Evolutionary conservation across 2,888 invertebrate genomes (phyloP), one percentile per base, ranked within the genome.

Genomic region (Argyresthia goedartella): DNA sequence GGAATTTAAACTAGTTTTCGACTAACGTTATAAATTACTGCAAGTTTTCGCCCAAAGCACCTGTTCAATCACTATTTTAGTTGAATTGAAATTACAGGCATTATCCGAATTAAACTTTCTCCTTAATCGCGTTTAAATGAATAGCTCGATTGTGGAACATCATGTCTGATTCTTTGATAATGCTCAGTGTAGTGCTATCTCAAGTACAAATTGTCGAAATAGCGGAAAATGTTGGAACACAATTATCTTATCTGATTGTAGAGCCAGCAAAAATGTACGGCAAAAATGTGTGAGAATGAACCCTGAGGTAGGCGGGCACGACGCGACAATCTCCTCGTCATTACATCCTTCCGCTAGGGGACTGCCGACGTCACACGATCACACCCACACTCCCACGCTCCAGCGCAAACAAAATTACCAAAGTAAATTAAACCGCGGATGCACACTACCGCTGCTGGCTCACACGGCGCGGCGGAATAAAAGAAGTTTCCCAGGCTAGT

Each of bases 401-500:
- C 16, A 45, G 2, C 45, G 45, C 16, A 14, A 13, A 16, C 10
- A 33, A 47, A 13, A 47, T 47, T 33, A 47, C 44, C 13, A n/a
- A 8, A 8, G 4, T 15, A 44, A 44, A 44, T 44, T 44, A 15
- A 14, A 51, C 45, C 49, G 39, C n/a, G 39, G 10, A n/a, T 48
- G 44, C 42, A 59, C 53, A 51, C 61, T n/a, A n/a, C n/a, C 25
- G 6, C 3, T 58, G 8, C 10, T 39, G 9, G 39, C 3, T 39
- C 39, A 9, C 9, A 39, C 56, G 13, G 45, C 42, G 41, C 44
- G 50, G 16, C n/a, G 35, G 48, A 52, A 52, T 44, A 59, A 61
- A 61, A 61, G 56, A 61, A 54, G 58, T 64, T 61, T 65, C 58
- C 58, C 58, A 56, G 54, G 46, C 58, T 65, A 65, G 58, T 65